These are phyloP conservation scores for Nesospiza acunhae DNA, from an alignment of 2,113 vertebrate genomes.

Conservation along the genomic window DNA sequence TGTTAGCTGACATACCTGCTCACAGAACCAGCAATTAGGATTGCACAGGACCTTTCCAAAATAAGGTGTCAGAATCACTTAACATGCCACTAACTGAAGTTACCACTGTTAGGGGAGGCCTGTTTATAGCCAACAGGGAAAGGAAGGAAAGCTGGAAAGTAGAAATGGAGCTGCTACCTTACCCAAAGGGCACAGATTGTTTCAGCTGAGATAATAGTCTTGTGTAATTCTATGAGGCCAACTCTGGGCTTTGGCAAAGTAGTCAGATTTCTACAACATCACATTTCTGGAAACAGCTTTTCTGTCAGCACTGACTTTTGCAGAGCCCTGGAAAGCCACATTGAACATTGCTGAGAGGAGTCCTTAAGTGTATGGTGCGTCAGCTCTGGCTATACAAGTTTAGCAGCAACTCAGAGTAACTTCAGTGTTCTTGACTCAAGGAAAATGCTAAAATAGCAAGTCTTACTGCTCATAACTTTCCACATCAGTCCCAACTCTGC, in stretches of 20 bases:
- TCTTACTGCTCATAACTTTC: not conserved
- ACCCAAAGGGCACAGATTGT: not conserved
- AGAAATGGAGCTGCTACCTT: not conserved
- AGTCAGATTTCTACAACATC: not conserved
- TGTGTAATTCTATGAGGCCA: not conserved
- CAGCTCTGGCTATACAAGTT: not conserved
- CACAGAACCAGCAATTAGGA: not conserved
- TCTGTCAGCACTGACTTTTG: not conserved
- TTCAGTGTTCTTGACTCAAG: not conserved
- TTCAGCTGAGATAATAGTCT: not conserved
- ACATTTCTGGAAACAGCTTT: not conserved
- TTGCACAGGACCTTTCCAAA: not conserved
- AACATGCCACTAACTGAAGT: not conserved
- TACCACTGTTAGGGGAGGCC: not conserved
- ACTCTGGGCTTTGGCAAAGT: not conserved
- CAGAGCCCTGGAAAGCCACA: not conserved
- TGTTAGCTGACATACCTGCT: not conserved
- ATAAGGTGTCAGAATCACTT: not conserved
- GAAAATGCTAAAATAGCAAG: not conserved
- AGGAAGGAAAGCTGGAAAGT: too few relatives aligned
- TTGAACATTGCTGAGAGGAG: not conserved
- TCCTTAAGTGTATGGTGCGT: not conserved
- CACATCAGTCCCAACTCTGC: rapidly evolving
- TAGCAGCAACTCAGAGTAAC: not conserved
- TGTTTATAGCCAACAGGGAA: not conserved